Evolutionary conservation across 2,113 vertebrate genomes (phyloP).

Genomic region (Nesoenas mayeri): DNA sequence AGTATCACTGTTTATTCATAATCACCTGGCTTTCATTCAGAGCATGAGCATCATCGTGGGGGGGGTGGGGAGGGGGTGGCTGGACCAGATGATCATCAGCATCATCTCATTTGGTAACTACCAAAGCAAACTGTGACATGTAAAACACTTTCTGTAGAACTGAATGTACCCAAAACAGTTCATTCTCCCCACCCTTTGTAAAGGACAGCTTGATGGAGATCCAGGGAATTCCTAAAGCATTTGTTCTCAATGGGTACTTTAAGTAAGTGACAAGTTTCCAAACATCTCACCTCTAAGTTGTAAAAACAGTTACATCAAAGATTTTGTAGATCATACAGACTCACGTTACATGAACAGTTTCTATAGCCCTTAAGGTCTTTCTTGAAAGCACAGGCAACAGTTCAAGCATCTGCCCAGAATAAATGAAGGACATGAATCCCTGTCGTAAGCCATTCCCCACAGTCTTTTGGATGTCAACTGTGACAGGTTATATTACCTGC

Average conservation of each 20-base stretch:
- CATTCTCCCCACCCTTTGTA: neutral
- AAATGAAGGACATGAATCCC: neutral
- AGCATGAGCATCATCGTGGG: neutral
- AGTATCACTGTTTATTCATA: neutral
- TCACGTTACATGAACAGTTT: neutral
- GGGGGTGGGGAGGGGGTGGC: no score
- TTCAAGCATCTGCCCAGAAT: neutral
- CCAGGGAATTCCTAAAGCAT: neutral
- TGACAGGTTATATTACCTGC: neutral
- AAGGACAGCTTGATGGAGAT: constrained; percentile 13
- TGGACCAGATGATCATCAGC: neutral
- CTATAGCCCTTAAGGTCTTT: neutral
- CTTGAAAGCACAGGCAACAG: neutral
- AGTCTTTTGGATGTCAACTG: neutral
- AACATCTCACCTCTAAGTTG: neutral
- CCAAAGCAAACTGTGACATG: neutral
- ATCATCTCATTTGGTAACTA: neutral
- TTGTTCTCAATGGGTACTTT: neutral
- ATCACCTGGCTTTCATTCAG: neutral
- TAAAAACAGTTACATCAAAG: neutral
- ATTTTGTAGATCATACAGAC: neutral
- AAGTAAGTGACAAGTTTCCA: neutral
- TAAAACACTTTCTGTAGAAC: neutral
- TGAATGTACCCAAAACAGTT: neutral
- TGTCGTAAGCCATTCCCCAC: neutral